Evolutionary conservation across 2,113 vertebrate genomes (phyloP).

Genomic region (Romanogobio albipinnatus): DNA sequence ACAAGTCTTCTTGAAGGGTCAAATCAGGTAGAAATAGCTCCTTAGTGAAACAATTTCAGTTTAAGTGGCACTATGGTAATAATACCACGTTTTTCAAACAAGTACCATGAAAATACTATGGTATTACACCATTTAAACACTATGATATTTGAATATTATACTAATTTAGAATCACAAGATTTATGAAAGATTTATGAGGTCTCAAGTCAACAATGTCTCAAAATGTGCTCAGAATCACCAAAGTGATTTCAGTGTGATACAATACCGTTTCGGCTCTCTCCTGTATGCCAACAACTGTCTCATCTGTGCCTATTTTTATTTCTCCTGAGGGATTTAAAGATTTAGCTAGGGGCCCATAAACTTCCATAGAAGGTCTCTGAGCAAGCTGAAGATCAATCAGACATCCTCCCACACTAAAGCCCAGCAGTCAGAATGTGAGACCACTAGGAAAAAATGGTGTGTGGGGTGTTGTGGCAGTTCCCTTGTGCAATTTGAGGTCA

Average conservation of each 20-base stretch:
- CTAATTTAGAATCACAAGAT: not conserved
- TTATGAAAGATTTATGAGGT: not conserved
- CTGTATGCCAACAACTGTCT: not conserved
- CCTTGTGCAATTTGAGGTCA: constrained; percentile 52
- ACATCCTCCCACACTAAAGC: constrained; percentile 34
- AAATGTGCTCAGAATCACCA: not conserved
- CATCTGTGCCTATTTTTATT: constrained; percentile 13
- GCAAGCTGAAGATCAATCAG: constrained; percentile 32
- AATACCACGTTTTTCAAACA: too few relatives aligned
- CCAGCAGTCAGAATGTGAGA: constrained; percentile 50
- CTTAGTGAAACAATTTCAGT: not conserved
- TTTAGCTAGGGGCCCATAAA: not conserved
- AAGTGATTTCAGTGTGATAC: not conserved
- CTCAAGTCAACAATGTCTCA: too few relatives aligned
- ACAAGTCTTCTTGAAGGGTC: not conserved
- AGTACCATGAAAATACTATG: not conserved
- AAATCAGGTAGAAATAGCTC: not conserved
- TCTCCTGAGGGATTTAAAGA: not conserved
- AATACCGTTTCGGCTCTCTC: too few relatives aligned
- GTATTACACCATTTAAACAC: not conserved
- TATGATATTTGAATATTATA: not conserved
- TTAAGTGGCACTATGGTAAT: too few relatives aligned
- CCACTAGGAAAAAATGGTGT: constrained; percentile 32
- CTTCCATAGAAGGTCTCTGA: constrained; percentile 15
- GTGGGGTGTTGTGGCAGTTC: constrained; percentile 7